These are phyloP conservation scores for Latheticus oryzae DNA, from an alignment of 2,888 invertebrate species.

Conservation along the genomic window DNA sequence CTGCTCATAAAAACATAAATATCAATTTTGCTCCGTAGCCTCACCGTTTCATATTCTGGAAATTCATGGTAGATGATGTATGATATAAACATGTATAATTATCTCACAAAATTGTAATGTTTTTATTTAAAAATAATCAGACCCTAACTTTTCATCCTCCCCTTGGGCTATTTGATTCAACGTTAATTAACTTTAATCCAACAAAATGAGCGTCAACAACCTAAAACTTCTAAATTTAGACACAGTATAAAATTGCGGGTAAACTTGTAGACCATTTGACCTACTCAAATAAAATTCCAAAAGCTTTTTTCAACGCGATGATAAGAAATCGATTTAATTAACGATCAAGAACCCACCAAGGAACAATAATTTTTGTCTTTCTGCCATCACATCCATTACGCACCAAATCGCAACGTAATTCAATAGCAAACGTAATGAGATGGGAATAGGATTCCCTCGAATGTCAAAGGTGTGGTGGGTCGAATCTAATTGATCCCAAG, in stretches of 20 bases:
- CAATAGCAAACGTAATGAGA: conserved; percentile 32
- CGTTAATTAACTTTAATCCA: conserved; percentile 17
- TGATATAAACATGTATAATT: too few relatives aligned
- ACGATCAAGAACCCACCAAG: neutral
- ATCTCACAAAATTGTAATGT: too few relatives aligned
- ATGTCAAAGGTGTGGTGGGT: conserved; percentile 34
- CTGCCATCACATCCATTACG: conserved; percentile 4
- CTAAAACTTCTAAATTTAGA: conserved; percentile 12
- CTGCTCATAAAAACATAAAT: too few relatives aligned
- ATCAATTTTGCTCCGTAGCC: too few relatives aligned
- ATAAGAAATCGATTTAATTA: conserved; percentile 19
- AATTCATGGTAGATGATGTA: too few relatives aligned
- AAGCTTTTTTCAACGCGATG: too few relatives aligned
- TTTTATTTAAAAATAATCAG: neutral
- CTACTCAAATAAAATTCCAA: too few relatives aligned
- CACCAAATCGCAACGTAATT: conserved; percentile 16
- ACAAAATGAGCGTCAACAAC: conserved; percentile 8
- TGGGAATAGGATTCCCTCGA: conserved; percentile 31
- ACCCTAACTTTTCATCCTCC: conserved; percentile 1
- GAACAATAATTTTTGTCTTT: conserved; percentile 12
- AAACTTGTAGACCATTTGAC: conserved; percentile 3
- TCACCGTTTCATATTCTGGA: too few relatives aligned
- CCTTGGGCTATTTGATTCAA: conserved; percentile 1
- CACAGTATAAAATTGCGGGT: conserved; percentile 5
- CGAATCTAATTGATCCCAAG: conserved; percentile 33